Base-by-base conservation (phyloP, 2,797 vertebrate species). In the Poeciliopsis presidionis region DNA sequence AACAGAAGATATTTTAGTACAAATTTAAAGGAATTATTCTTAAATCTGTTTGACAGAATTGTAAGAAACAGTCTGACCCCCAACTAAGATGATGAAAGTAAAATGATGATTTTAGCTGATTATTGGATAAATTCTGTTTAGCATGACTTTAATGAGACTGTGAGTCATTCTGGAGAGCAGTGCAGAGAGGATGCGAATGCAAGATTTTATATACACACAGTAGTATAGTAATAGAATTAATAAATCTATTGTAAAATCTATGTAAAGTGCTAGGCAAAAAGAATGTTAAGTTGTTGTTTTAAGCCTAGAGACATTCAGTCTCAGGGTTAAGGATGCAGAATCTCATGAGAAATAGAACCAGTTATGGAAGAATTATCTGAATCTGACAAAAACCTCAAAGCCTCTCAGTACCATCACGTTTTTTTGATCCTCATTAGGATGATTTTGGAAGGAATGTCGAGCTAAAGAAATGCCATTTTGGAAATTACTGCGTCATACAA, bases 401-500 rank as follows among this genome's bases (percentile, higher is more conserved):
- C 89, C 86, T 84, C 88, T 82, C 81, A 72, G 86, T 79, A 73
- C 82, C 83, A 61, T 76, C 20, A 1, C 67, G 81, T 89, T 77
- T 57, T 82, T 82, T 79, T 8, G 6, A 72, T 77, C 67, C 57
- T 36, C 55, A 49, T 41, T 67, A 45, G 51, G 74, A 82, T 43
- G 69, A 77, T 81, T 65, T 84, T 76, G 79, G 74, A 69, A 89
- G 79, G 72, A 72, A 16, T 78, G 41, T 65, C 7, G 22, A 75
- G 79, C 45, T 76, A 82, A 80, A 87, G 8, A 28, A 73, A 79
- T 51, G 76, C 65, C 9, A 74, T 47, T 61, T 46, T 30, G 22
- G 14, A 47, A 59, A 75, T 96, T 95, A 99, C 90, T 99, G 98
- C 80, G 97, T 96, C 77, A 95, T 86, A 63, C 98, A 99, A 79